Base-by-base conservation (phyloP, 2,113 vertebrate genomes). In the Ailuropoda melanoleuca region DNA sequence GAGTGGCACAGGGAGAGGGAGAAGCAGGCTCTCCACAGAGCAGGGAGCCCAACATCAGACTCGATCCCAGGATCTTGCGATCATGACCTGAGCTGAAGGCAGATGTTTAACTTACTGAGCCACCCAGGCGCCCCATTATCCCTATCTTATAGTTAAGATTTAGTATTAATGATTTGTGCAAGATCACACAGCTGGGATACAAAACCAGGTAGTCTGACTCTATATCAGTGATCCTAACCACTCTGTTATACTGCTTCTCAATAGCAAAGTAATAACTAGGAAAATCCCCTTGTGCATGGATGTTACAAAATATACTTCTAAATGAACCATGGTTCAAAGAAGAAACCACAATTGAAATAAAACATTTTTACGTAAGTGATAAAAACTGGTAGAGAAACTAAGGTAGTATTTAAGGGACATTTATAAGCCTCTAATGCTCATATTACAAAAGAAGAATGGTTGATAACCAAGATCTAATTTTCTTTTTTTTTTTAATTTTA, bases 401-500 rank as follows among this genome's bases (percentile, higher is more conserved):
- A 46, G 60, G 74, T n/a, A 87, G 46, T 66, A 55, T 55, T 77
- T 74, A 86, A 72, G 78, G 77, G 48, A 80, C 80, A 81, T 90
- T 39, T 66, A 43, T 74, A 86, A 86, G 56, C 55, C 31, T 85
- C 78, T 26, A 85, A 62, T 14, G 11, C 4, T 93, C 72, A 75
- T 8, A 18, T 58, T 81, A 90, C 13, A 68, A 88, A 93, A 88
- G 46, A 46, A 84, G 4, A 43, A 84, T 43, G n/a, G 48, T 68
- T 58, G 34, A 78, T 74, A 95, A 84, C 23, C 9, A 75, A 31
- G 4, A 90, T 43, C 39, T 87, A 75, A 37, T 50, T 90, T 93
- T 75, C 39, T 75, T 50, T 90, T 93, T 75, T 50, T 90, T 93
- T 75, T n/a, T n/a, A n/a, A n/a, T n/a, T n/a, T n/a, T n/a, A n/a